Evolutionary conservation across 1,140 invertebrate genomes (phyloP), one percentile per base, ranked within the genome.

Genomic region (Drosophila yakuba): DNA sequence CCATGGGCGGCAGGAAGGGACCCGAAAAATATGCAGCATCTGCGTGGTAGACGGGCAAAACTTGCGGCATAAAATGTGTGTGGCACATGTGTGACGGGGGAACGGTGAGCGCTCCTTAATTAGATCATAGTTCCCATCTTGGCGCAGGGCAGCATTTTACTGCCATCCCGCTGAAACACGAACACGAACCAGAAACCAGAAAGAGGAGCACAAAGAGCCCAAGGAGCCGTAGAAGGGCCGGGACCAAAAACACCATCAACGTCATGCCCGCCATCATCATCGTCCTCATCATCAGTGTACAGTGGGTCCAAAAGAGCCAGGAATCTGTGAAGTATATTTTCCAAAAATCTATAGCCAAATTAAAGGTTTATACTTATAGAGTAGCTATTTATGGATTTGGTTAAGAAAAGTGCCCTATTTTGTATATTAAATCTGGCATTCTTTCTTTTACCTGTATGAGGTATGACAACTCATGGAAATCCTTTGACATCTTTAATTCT

Each of bases 81-180:
- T 54, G 75, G 59, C 77, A 74, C 60, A 79, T 78, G 76, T 78
- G 76, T 73, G 77, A 43, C 55, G 68, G 75, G 68, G 75, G 28
- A 48, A 56, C 52, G 62, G 75, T 64, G 56, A 58, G 76, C 72
- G 72, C 60, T 62, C 72, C 72, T 80, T 80, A 80, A 80, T 80
- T 80, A 80, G 78, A 80, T 80, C 78, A 80, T 80, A 80, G 77
- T 80, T 80, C 48, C 66, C 67, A 48, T 71, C 66, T 57, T 28
- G 51, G 54, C 36, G 52, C 63, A 69, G 50, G 67, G 41, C 43
- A 71, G 51, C 41, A 15, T 71, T 72, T 72, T 72, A 72, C 66
- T 71, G 52, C 68, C 68, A 55, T 59, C 44, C 38, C 25, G 25
- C 17, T 11, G 56, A 25, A 38, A 32, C 61, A 20, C 61, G 41